These are phyloP conservation scores for Plebejus melissa DNA, from an alignment of 2,888 invertebrate genomes.

Conservation along the genomic window DNA sequence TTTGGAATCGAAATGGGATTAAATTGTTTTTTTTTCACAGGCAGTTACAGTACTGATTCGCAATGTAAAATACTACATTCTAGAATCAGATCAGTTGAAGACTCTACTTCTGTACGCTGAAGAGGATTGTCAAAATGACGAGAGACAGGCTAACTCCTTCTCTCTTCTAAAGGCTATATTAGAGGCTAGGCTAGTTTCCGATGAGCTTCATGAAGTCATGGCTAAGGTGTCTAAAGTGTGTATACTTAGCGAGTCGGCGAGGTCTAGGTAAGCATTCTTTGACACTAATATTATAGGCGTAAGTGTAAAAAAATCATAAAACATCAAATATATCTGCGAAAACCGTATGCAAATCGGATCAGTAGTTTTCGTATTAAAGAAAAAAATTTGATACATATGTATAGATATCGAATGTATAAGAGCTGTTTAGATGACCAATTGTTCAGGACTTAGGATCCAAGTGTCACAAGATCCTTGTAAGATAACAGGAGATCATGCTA, in stretches of 20 bases:
- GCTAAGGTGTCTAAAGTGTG: slow-evolving; percentile 87
- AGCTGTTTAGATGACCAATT: no score
- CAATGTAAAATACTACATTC: slow-evolving; percentile 85
- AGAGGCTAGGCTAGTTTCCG: slow-evolving; percentile 83
- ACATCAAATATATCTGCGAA: no score
- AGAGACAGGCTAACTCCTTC: slow-evolving; percentile 93
- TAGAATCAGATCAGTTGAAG: slow-evolving; percentile 87
- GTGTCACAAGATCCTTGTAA: no score
- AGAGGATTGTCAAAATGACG: slow-evolving; percentile 91
- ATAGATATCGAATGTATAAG: no score
- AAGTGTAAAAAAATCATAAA: no score
- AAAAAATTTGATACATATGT: no score
- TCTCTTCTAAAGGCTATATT: slow-evolving; percentile 91
- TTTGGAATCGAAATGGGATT: no score
- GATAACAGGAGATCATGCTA: no score
- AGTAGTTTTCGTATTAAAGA: no score
- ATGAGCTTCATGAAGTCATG: slow-evolving; percentile 90
- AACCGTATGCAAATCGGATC: no score
- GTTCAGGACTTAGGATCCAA: no score
- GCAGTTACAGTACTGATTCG: slow-evolving; percentile 89
- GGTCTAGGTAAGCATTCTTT: slow-evolving; percentile 53
- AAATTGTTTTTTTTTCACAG: slow-evolving; percentile 57
- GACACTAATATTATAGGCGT: no score
- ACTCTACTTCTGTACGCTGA: slow-evolving; percentile 92
- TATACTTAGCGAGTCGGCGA: slow-evolving; percentile 85